These are phyloP conservation scores for Malurus splendens DNA, from an alignment of 2,797 vertebrate genomes.

Conservation along the genomic window DNA sequence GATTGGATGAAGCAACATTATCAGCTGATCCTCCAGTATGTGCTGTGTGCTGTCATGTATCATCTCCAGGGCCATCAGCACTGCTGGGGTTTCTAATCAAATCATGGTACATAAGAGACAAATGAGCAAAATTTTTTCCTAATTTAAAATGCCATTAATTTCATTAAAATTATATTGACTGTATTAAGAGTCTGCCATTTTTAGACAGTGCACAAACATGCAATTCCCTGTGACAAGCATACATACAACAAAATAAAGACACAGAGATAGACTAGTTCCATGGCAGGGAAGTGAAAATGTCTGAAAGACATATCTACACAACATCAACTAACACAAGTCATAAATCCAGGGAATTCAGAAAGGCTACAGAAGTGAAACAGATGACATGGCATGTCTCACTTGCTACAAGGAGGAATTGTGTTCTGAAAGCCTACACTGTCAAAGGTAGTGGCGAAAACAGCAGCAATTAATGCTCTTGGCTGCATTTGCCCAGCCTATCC, in stretches of 20 bases:
- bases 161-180: background rate
- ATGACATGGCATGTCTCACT: background rate
- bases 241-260: background rate
- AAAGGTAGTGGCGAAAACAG: conserved; percentile 36
- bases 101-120: background rate
- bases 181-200: background rate
- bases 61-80: background rate
- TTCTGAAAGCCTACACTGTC: conserved; percentile 25
- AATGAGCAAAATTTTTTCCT: background rate
- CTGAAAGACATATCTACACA: background rate
- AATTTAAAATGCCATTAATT: conserved; percentile 2
- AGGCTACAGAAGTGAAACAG: background rate
- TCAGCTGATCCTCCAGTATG: background rate
- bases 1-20: background rate
- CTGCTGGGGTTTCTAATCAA: background rate
- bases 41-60: background rate
- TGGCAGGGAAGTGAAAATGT: background rate
- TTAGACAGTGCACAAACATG: background rate
- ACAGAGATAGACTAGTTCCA: background rate
- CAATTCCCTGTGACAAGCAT: background rate
- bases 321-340: background rate
- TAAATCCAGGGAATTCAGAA: background rate
- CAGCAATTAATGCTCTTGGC: conserved; percentile 16
- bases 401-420: conserved; percentile 27
- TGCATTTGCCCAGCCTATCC: background rate